A percentile compares a stretch with the other conserved stretches of the same genome.
phyloP scores from a whole-genome alignment of 2,113 vertebrate genomes.

The Rattus norvegicus region GRCr8 NC_086019.1:178938501-178939000 shows the following conservation, averaged over 20 bases:
- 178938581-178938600: background rate
- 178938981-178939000: background rate
- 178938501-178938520: background rate
- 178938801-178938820: constrained; percentile 37
- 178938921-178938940: constrained; percentile 29
- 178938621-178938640: background rate
- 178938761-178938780: background rate
- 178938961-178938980: constrained; percentile 45
- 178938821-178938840: background rate
- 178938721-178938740: constrained; percentile 9
- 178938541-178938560: constrained; percentile 10
- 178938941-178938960: background rate
- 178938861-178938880: constrained; percentile 10
- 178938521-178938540: background rate
- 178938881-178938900: background rate
- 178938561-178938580: background rate
- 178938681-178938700: background rate
- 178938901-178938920: background rate
- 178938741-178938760: background rate
- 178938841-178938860: background rate
- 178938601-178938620: background rate
- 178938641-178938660: background rate
- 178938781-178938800: constrained; percentile 12
- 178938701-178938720: background rate
- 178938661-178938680: background rate